These are phyloP conservation scores for Hymenochirus boettgeri DNA, from an alignment of 2,113 vertebrate species.

Conservation along the genomic window DNA sequence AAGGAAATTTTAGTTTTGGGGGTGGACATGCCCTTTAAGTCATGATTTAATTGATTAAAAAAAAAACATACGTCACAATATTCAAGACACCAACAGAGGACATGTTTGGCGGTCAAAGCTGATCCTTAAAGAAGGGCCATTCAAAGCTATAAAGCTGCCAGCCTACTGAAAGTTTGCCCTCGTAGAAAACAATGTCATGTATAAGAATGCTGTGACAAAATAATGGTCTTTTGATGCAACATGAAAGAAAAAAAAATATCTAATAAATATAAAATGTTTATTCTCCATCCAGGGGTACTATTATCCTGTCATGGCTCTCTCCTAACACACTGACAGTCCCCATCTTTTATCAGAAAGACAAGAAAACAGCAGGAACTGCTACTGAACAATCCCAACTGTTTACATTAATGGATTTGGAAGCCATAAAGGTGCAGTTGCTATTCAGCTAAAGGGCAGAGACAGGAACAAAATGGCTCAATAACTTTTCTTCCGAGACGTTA, in stretches of 20 bases:
- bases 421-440: neutral
- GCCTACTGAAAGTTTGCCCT: neutral
- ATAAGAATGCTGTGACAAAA: slow-evolving; percentile 1
- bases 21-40: no score
- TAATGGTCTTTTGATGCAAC: slow-evolving; percentile 1
- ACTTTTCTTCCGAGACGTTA: neutral
- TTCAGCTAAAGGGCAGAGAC: neutral
- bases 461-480: neutral
- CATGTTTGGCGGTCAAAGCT: neutral
- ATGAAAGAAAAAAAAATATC: neutral
- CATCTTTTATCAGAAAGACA: neutral
- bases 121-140: neutral
- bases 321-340: neutral
- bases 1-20: no score
- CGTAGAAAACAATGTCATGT: neutral
- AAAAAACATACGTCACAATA: no score
- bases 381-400: no score
- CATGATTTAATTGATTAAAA: no score
- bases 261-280: neutral
- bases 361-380: neutral
- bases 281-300: neutral
- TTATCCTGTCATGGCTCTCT: slow-evolving; percentile 3
- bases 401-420: neutral
- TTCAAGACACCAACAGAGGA: neutral
- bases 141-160: neutral